Base-by-base conservation (phyloP, 2,797 vertebrate genomes). In the Pogonophryne albipinna region DNA sequence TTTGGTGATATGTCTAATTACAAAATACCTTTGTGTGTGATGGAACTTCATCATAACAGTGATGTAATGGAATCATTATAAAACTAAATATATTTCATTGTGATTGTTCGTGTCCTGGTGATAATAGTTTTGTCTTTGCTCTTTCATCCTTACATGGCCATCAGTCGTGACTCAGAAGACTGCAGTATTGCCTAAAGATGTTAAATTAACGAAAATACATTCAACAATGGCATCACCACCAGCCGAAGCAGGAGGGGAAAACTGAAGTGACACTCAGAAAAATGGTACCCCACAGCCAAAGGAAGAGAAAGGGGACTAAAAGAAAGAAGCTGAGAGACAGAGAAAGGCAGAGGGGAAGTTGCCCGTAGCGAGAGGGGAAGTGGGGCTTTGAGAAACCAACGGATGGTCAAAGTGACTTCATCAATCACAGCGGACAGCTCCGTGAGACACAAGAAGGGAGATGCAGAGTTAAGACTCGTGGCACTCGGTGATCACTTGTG, bases 401-500 rank as follows among this genome's bases (percentile, higher is more conserved):
- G 11, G 55, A 84, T 80, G 88, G 88, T 90, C 91, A 88, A 71
- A 85, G 86, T 86, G 82, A 91, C 80, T 92, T 88, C 88, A 89
- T 92, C 91, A 88, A 90, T 91, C 91, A 90, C 61, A 56, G 67
- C 59, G 67, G 78, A 84, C 86, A 74, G 71, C 66, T 63, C 68
- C 46, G 67, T 56, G 58, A 84, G 74, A 80, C 71, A 69, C 73
- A 66, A 15, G 46, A 45, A 46, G 41, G 57, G 63, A 69, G 62
- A 71, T 63, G 64, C 57, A 70, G 76, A 71, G 63, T 74, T 47
- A 34, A 66, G 71, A 80, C 83, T 75, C 1, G 3, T 15, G 78
- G 76, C 64, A 2, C 38, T 23, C 79, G 83, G 57, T 76, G 76
- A 82, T 81, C 77, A 69, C 67, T 76, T 61, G 15, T 71, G 60